Percentiles rank a stretch among this genome's conserved stretches.
Evolutionary conservation across 2,888 invertebrate genomes (phyloP).

Genomic region (Aricia artaxerxes): DNA sequence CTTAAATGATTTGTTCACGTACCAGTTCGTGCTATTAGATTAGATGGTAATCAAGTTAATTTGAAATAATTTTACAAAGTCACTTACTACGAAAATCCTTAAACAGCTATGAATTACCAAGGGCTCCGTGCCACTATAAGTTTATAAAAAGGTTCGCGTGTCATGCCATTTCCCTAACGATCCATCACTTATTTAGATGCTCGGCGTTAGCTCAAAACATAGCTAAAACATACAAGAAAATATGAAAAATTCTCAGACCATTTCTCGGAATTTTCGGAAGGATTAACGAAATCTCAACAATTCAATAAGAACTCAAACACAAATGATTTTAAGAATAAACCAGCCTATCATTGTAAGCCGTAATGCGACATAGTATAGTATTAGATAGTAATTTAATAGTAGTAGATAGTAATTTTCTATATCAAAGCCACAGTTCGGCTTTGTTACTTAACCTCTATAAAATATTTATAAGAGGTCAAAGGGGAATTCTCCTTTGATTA

Average conservation of each 20-base stretch:
- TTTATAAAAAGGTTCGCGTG: conserved; percentile 10
- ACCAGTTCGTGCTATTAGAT: neutral
- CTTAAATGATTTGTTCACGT: neutral
- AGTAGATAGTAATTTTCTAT: neutral
- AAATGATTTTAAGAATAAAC: neutral
- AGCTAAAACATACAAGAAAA: neutral
- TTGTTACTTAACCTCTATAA: neutral
- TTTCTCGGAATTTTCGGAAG: neutral
- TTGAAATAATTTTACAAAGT: neutral
- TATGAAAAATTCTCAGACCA: neutral
- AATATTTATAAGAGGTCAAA: neutral
- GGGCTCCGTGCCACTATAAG: neutral
- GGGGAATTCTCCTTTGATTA: neutral
- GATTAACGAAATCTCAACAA: neutral
- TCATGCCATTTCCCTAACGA: conserved; percentile 2
- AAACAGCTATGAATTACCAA: neutral
- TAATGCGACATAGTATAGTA: neutral
- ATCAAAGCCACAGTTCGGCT: neutral
- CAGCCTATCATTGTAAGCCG: neutral
- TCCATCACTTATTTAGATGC: neutral
- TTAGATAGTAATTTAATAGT: too few species aligned
- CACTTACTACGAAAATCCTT: neutral
- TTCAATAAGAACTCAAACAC: neutral
- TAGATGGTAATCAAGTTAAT: neutral
- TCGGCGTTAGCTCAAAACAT: neutral